Evolutionary conservation across 2,888 invertebrate genomes (phyloP).

Genomic region (Pollenia griseotomentosa): DNA sequence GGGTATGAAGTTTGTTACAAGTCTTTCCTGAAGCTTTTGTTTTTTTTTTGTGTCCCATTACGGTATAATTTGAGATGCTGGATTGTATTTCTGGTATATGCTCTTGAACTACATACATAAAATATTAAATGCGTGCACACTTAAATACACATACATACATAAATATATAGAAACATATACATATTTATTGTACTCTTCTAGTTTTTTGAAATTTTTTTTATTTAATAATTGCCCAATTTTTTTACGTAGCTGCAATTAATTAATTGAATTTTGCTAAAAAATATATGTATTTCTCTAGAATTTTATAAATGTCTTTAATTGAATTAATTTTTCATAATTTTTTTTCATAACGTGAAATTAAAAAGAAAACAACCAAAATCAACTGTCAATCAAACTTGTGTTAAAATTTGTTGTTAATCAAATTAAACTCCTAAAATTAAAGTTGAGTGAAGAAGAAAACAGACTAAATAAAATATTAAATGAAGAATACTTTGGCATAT

Average conservation of each 20-base stretch:
- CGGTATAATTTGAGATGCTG: too few species aligned
- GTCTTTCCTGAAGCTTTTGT: too few species aligned
- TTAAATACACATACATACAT: too few species aligned
- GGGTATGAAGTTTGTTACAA: too few species aligned
- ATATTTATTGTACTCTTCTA: too few species aligned
- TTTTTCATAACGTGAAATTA: neutral
- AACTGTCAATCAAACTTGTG: conserved; percentile 66
- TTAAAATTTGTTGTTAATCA: conserved; percentile 56
- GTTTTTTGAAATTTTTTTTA: neutral
- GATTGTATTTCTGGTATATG: too few species aligned
- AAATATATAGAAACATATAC: too few species aligned
- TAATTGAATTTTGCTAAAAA: conserved; percentile 33
- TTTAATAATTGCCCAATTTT: conserved; percentile 14
- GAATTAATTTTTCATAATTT: conserved; percentile 11
- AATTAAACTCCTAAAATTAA: conserved; percentile 54
- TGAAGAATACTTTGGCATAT: conserved; percentile 44
- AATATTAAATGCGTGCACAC: too few species aligned
- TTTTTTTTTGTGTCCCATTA: too few species aligned
- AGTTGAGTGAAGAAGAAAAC: conserved; percentile 32
- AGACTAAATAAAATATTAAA: conserved; percentile 22
- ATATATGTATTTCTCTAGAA: conserved; percentile 28
- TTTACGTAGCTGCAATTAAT: conserved; percentile 13
- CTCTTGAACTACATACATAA: too few species aligned
- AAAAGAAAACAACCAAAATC: conserved; percentile 1
- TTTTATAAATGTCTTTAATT: conserved; percentile 22